Conservation (phyloP, 2,888 invertebrate species). For the Mycalesis mineus region DNA sequence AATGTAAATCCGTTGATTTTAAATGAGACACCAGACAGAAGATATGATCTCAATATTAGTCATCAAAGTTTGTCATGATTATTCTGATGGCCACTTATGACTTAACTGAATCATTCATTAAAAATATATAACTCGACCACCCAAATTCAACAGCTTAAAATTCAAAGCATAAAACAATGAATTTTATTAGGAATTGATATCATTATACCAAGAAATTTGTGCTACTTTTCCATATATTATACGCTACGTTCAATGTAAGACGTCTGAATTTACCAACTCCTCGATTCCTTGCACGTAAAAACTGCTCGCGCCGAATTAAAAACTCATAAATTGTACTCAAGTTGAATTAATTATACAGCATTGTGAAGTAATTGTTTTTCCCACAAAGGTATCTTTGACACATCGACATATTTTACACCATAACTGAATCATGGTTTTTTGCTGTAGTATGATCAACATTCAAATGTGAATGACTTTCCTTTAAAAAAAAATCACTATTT, state of each 20-base stretch:
- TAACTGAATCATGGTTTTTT: constrained; percentile 34
- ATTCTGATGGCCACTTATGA: too few relatives aligned
- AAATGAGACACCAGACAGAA: too few relatives aligned
- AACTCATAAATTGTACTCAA: constrained; percentile 52
- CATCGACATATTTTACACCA: constrained; percentile 37
- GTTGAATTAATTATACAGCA: constrained; percentile 46
- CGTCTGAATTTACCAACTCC: constrained; percentile 27
- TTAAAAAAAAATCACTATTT: not conserved
- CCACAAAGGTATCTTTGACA: constrained; percentile 41
- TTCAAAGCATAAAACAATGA: not conserved
- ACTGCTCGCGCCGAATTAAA: constrained; percentile 51
- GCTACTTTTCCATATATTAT: constrained; percentile 22
- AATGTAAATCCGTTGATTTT: too few relatives aligned
- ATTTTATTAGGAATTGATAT: constrained; percentile 7
- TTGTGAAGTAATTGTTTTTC: constrained; percentile 38
- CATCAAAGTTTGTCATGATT: too few relatives aligned
- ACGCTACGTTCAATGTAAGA: constrained; percentile 24
- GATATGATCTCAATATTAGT: too few relatives aligned
- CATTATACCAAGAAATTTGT: constrained; percentile 14
- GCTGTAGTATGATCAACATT: constrained; percentile 30
- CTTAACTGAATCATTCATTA: not conserved
- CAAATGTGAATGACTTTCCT: constrained; percentile 5
- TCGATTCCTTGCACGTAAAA: constrained; percentile 34
- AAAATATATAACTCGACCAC: not conserved
- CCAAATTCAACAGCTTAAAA: constrained; percentile 3